Evolutionary conservation across 2,888 invertebrate species (phyloP), one percentile per base, ranked within the genome.

Genomic region (Parthenolecanium corni): DNA sequence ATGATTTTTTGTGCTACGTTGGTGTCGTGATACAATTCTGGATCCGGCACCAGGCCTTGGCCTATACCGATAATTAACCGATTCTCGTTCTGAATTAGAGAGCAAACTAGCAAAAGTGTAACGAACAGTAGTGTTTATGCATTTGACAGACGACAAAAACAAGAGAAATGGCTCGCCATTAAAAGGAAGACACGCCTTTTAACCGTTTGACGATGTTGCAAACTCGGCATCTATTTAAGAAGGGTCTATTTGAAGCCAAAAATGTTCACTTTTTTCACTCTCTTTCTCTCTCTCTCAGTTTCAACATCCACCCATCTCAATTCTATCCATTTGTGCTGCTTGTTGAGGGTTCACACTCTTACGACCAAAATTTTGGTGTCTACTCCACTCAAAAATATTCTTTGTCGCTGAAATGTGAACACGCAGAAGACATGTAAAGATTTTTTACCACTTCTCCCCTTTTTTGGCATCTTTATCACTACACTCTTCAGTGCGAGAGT

Each of bases 91-190:
- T 49, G 46, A 49, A 49, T 14, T 23, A 49, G 20, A 23, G 5
- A 49, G 23, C 49, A 9, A 49, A 49, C 49, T 49, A 6, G 31
- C 31, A 31, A n/a, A 38, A 53, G 20, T 53, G 58, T 58, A 58
- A 47, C 46, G 58, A 58, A 58, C 58, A 58, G 46, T 58, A 21
- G 31, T 58, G 58, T 58, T 58, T 58, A 58, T 58, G 58, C 58
- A 46, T 58, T 58, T 58, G 58, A 58, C 58, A 58, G 47, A 58
- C 58, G 58, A 58, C 58, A 58, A 58, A 58, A 58, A 58, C 58
- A 58, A 58, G 58, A 58, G 58, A 58, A 58, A 58, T 58, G 25
- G 58, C 47, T 58, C 24, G 47, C 58, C 46, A 25, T 58, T 58
- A 58, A 58, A 58, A 58, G 31, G 31, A n/a, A 58, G 58, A 58